Conservation (phyloP, 2,888 invertebrate species). For the Heliconius ismenius region DNA sequence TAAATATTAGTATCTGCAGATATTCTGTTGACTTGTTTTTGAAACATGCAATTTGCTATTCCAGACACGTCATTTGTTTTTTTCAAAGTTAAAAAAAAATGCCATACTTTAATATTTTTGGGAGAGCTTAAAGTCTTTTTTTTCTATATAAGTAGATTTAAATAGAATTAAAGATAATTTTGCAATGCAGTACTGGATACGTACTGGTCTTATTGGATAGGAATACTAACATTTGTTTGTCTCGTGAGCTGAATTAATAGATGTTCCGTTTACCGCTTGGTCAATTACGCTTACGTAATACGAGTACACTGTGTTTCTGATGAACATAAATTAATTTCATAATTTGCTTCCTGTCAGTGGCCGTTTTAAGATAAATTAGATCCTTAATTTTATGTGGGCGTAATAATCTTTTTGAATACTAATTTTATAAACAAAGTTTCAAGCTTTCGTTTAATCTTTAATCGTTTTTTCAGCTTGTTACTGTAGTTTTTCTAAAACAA, state of each 20-base stretch:
- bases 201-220: constrained; percentile 20
- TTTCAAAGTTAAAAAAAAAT: neutral
- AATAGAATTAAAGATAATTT: neutral
- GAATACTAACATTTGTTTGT: constrained; percentile 49
- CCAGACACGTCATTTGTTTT: neutral
- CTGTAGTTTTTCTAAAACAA: neutral
- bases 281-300: constrained; percentile 52
- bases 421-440: neutral
- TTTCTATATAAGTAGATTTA: neutral
- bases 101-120: neutral
- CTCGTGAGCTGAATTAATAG: constrained; percentile 46
- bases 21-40: neutral
- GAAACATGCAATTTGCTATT: neutral
- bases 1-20: neutral
- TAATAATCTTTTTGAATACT: neutral
- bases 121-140: neutral
- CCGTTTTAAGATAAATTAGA: neutral
- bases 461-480: too few species aligned
- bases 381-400: neutral
- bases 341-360: constrained; percentile 11
- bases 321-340: neutral
- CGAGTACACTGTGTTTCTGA: neutral
- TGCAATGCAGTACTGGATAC: neutral
- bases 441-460: too few species aligned
- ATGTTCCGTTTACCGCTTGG: constrained; percentile 49